Evolutionary conservation across 2,113 vertebrate species (phyloP).

Genomic region (Xenopus tropicalis): DNA sequence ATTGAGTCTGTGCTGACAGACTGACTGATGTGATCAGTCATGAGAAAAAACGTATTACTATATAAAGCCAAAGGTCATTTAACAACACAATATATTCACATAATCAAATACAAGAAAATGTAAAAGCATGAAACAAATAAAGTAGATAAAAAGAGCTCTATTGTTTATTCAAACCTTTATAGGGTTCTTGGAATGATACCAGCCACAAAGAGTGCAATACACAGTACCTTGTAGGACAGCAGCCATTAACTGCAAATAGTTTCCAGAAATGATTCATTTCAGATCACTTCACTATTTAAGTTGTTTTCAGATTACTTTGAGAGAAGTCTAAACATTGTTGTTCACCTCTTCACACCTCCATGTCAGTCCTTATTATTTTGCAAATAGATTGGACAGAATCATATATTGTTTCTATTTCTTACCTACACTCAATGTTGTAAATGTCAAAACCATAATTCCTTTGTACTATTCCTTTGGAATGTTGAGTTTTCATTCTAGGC

Average conservation of each 20-base stretch:
- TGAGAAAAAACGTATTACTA: too few species aligned
- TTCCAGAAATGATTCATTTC: constrained; percentile 30
- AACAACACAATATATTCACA: too few species aligned
- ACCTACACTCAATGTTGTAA: background rate
- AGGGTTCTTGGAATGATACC: background rate
- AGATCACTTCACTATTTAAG: constrained; percentile 24
- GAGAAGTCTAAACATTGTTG: constrained; percentile 28
- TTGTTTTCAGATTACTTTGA: constrained; percentile 35
- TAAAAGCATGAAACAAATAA: background rate
- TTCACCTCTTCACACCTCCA: constrained; percentile 11
- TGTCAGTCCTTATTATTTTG: constrained; percentile 25
- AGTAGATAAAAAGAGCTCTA: background rate
- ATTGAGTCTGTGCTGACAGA: too few species aligned
- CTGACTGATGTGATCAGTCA: too few species aligned
- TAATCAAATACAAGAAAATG: background rate
- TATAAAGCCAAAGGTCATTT: too few species aligned
- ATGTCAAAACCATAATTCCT: constrained; percentile 1
- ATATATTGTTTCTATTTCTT: constrained; percentile 5
- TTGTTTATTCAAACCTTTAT: background rate
- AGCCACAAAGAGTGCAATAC: background rate
- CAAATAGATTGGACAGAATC: constrained; percentile 8
- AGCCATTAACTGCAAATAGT: constrained; percentile 12
- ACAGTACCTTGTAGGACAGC: background rate
- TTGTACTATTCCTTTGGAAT: background rate
- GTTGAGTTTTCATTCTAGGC: background rate